Conservation (phyloP, 2,888 invertebrate species). For the Pilophorus perplexus region DNA sequence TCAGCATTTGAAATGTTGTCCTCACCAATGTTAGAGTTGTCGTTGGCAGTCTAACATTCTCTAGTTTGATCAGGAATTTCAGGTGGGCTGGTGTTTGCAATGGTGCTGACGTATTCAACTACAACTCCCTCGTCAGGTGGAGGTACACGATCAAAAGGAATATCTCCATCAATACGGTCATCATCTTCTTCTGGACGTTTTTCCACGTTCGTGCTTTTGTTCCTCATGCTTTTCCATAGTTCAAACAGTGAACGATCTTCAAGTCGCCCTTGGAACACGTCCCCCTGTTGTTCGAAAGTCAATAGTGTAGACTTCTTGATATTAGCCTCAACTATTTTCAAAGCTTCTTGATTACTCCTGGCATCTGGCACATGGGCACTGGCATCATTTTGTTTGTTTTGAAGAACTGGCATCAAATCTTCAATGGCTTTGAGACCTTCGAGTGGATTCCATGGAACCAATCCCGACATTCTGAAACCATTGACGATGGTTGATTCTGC, state of each 20-base stretch:
- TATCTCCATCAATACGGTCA: neutral
- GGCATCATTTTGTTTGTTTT: neutral
- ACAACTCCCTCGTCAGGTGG: neutral
- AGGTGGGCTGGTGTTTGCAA: neutral
- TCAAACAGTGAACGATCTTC: neutral
- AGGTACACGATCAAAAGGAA: neutral
- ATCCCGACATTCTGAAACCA: constrained; percentile 36
- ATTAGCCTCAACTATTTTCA: neutral
- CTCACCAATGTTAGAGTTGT: neutral
- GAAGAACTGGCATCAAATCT: neutral
- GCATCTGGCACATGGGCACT: neutral
- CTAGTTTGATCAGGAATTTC: neutral
- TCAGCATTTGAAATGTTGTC: too few species aligned
- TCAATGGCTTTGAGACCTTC: neutral
- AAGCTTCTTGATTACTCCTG: neutral
- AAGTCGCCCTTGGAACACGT: neutral
- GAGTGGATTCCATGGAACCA: constrained; percentile 30
- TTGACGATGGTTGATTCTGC: constrained; percentile 7
- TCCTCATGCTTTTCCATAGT: neutral
- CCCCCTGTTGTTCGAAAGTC: neutral
- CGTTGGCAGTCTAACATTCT: neutral
- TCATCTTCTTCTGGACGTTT: neutral
- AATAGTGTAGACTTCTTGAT: neutral
- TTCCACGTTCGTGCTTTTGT: neutral
- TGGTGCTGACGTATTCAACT: neutral